Conservation (phyloP, 1,140 invertebrate species). For the Goniozus legneri region DNA sequence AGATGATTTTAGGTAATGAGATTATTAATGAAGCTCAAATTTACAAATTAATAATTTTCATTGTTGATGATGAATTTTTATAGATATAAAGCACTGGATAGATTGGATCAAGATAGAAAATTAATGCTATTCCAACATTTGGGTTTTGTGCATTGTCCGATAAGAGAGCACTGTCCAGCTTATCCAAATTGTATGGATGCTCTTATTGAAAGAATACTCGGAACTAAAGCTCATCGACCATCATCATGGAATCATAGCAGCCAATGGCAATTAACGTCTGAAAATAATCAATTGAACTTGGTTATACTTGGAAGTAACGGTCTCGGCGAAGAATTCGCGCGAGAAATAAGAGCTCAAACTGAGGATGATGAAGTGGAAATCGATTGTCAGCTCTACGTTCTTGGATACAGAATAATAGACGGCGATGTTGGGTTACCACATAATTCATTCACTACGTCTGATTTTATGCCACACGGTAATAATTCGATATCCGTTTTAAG, state of each 20-base stretch:
- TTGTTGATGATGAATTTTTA: conserved; percentile 10
- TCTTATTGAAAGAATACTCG: conserved; percentile 73
- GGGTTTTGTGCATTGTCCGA: conserved; percentile 93
- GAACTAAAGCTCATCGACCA: conserved; percentile 67
- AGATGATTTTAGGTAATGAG: conserved; percentile 77
- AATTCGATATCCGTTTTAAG: conserved; percentile 6
- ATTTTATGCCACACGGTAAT: conserved; percentile 74
- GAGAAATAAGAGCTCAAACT: conserved; percentile 71
- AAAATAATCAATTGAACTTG: conserved; percentile 71
- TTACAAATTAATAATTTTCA: neutral
- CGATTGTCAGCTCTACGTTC: conserved; percentile 77
- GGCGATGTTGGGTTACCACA: conserved; percentile 79
- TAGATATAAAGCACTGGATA: conserved; percentile 88
- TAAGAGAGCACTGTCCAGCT: conserved; percentile 89
- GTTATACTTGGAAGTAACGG: conserved; percentile 74
- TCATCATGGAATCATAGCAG: conserved; percentile 67
- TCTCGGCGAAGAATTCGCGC: conserved; percentile 73
- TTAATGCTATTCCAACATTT: conserved; percentile 92
- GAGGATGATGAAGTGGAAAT: conserved; percentile 83
- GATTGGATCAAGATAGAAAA: conserved; percentile 90
- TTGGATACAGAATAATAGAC: conserved; percentile 82
- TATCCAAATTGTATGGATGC: conserved; percentile 87
- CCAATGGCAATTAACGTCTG: conserved; percentile 64
- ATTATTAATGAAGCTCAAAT: conserved; percentile 1
- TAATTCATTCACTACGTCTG: conserved; percentile 71